phyloP scores from a whole-genome alignment of 2,888 invertebrate species.

The Eudasyphora cyanicolor region DNA sequence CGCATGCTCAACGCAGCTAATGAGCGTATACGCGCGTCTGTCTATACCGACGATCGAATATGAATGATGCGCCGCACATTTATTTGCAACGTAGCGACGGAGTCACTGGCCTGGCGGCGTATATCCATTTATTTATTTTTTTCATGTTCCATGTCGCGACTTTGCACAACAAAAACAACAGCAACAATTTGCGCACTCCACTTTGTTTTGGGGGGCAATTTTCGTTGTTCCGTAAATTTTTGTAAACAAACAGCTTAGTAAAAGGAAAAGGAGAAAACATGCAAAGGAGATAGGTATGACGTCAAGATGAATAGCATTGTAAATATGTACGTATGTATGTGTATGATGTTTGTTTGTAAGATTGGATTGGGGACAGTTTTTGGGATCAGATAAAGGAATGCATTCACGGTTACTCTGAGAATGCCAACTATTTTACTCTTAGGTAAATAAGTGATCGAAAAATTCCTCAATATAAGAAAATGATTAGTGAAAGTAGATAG shows the following conservation, averaged over 20 bases:
- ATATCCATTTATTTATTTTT: slow-evolving; percentile 3
- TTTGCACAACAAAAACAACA: neutral
- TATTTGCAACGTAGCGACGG: slow-evolving; percentile 5
- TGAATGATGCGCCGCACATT: slow-evolving; percentile 15
- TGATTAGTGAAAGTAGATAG: too few species aligned
- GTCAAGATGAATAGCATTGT: too few species aligned
- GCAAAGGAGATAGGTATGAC: slow-evolving; percentile 30
- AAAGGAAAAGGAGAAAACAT: slow-evolving; percentile 44
- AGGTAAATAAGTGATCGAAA: too few species aligned
- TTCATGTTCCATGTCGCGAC: slow-evolving; percentile 31
- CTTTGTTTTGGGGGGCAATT: neutral
- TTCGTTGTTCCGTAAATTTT: slow-evolving; percentile 41
- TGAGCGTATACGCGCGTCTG: neutral
- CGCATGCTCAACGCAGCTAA: slow-evolving; percentile 36
- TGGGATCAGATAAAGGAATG: too few species aligned
- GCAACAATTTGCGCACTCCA: slow-evolving; percentile 49
- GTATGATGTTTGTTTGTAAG: too few species aligned
- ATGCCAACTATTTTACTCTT: too few species aligned
- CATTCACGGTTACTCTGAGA: too few species aligned
- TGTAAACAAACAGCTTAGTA: slow-evolving; percentile 57
- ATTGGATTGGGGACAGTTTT: neutral
- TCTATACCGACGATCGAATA: neutral
- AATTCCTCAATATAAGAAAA: too few species aligned
- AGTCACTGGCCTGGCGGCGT: slow-evolving; percentile 57
- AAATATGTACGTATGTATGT: too few species aligned